A percentile compares a stretch with the other conserved stretches of the same genome.
These are phyloP conservation scores for Eira barbara DNA, from an alignment of 2,113 vertebrate species.

Conservation along the genomic window DNA sequence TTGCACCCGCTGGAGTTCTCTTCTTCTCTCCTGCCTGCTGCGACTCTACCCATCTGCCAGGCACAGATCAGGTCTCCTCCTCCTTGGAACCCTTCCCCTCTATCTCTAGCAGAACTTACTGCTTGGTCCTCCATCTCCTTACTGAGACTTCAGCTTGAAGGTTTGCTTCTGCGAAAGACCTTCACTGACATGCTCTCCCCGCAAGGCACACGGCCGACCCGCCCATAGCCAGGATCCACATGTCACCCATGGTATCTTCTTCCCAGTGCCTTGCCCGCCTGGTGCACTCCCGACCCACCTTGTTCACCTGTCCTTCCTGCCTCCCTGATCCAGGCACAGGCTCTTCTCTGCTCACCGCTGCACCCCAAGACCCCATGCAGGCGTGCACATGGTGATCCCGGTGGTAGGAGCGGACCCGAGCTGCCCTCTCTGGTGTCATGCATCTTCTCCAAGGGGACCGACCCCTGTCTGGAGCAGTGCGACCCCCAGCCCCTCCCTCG, in stretches of 20 bases:
- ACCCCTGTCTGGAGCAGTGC: rapidly evolving
- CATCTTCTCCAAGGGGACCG: rapidly evolving
- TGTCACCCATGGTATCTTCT: rapidly evolving
- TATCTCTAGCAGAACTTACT: background rate
- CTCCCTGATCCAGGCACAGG: background rate
- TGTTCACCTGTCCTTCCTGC: background rate
- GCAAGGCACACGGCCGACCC: rapidly evolving
- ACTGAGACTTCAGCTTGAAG: background rate
- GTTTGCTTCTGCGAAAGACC: background rate
- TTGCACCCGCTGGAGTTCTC: background rate
- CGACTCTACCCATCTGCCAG: background rate
- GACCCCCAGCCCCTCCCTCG: rapidly evolving
- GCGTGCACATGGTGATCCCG: rapidly evolving
- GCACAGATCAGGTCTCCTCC: background rate
- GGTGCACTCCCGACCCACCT: rapidly evolving
- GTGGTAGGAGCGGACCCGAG: background rate
- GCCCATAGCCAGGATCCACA: rapidly evolving
- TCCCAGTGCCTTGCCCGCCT: rapidly evolving
- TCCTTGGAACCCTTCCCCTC: background rate
- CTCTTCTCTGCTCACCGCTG: rapidly evolving
- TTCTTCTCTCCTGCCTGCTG: background rate
- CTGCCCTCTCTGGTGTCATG: rapidly evolving
- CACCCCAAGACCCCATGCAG: rapidly evolving
- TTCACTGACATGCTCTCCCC: rapidly evolving
- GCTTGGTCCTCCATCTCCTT: background rate